Evolutionary conservation across 1,140 invertebrate genomes (phyloP).

Genomic region (Gonioctena quinquepunctata): DNA sequence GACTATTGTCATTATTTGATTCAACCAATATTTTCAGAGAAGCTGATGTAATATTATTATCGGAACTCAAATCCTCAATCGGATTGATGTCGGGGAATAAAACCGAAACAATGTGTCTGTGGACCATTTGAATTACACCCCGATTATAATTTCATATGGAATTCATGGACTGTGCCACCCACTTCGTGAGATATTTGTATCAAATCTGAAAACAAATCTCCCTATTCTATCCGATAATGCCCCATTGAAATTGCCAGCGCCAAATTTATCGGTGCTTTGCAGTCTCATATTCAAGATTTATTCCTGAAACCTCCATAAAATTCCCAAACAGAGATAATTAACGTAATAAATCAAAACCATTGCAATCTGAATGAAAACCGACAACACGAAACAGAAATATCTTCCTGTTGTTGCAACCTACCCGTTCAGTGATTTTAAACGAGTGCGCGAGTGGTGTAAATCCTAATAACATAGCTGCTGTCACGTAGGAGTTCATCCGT

Average conservation of each 20-base stretch:
- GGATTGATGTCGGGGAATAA: no score
- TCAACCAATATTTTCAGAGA: no score
- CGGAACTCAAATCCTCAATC: no score
- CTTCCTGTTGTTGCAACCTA: background rate
- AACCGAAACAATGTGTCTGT: no score
- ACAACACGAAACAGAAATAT: constrained; percentile 11
- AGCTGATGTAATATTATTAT: no score
- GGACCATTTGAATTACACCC: no score
- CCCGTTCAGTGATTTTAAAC: constrained; percentile 13
- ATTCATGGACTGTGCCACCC: no score
- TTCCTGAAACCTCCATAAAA: background rate
- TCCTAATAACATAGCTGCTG: constrained; percentile 12
- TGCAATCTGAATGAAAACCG: constrained; percentile 9
- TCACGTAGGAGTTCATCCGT: constrained; percentile 3
- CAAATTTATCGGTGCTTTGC: background rate
- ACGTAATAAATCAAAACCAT: background rate
- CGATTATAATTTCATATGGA: no score
- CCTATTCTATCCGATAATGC: constrained; percentile 13
- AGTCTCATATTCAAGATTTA: constrained; percentile 8
- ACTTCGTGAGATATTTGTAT: no score
- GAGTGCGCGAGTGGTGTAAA: background rate
- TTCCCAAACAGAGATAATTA: constrained; percentile 1
- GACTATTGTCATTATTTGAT: no score
- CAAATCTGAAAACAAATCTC: no score
- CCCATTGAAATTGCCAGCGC: constrained; percentile 5